phyloP scores from a whole-genome alignment of 2,797 vertebrate genomes.

The Pogonophryne albipinna region DNA sequence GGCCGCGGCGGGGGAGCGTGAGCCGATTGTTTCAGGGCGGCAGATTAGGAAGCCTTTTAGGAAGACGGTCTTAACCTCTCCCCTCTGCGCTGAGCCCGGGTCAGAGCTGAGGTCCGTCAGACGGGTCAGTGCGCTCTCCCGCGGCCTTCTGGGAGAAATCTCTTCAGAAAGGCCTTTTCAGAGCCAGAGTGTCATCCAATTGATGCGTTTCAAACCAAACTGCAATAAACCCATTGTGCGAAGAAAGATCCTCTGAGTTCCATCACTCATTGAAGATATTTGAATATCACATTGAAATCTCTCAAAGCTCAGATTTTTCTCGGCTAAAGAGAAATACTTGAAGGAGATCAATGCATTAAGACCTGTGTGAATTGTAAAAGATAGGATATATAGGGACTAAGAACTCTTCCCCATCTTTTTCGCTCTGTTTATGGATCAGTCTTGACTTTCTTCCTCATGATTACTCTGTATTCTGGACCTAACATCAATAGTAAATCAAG shows the following conservation, averaged over 20 bases:
- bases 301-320: conserved; percentile 9
- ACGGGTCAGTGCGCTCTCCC: conserved; percentile 62
- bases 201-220: conserved; percentile 22
- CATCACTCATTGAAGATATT: conserved; percentile 14
- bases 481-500: background rate
- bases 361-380: conserved; percentile 2
- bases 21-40: conserved; percentile 55
- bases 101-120: conserved; percentile 60
- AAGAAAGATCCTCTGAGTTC: conserved; percentile 20
- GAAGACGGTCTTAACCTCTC: conserved; percentile 67
- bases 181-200: conserved; percentile 22
- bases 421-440: too few species aligned
- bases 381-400: background rate
- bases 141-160: conserved; percentile 54
- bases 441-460: too few species aligned
- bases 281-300: conserved; percentile 20
- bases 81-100: conserved; percentile 52
- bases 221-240: conserved; percentile 9
- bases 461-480: background rate
- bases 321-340: background rate
- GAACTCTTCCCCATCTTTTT: too few species aligned
- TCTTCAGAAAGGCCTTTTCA: conserved; percentile 54
- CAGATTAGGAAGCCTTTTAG: conserved; percentile 72
- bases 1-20: conserved; percentile 48
- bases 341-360: background rate